A percentile compares a stretch with the other conserved stretches of the same genome.
phyloP scores from a whole-genome alignment of 2,797 vertebrate species.

The Lindbergichthys nudifrons region DNA sequence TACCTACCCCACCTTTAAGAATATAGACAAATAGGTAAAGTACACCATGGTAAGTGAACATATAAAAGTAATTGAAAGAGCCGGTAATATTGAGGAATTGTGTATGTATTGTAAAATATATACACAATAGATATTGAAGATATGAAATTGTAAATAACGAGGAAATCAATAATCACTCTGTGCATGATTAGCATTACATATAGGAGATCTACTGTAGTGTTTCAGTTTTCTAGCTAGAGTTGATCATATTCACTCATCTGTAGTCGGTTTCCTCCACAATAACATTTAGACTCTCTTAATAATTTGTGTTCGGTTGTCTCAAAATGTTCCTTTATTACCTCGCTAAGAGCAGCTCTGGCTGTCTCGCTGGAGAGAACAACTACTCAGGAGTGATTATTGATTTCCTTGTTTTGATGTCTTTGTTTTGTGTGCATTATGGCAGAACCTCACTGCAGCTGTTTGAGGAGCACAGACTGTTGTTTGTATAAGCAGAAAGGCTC shows the following conservation, averaged over 20 bases:
- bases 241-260: not conserved
- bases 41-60: too few relatives aligned
- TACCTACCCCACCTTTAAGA: too few relatives aligned
- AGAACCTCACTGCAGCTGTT: constrained; percentile 41
- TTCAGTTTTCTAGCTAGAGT: constrained; percentile 4
- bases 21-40: too few relatives aligned
- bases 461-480: constrained; percentile 50
- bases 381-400: constrained; percentile 46
- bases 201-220: constrained; percentile 16
- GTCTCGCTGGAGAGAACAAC: constrained; percentile 42
- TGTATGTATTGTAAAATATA: too few relatives aligned
- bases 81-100: too few relatives aligned
- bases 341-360: not conserved
- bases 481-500: constrained; percentile 40
- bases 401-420: constrained; percentile 54
- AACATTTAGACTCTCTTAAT: constrained; percentile 5
- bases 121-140: too few relatives aligned
- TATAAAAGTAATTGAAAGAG: too few relatives aligned
- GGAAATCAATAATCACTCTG: too few relatives aligned
- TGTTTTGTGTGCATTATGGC: constrained; percentile 42
- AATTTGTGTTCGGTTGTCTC: constrained; percentile 12
- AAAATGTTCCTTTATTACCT: not conserved
- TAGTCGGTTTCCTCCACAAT: not conserved
- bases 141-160: constrained; percentile 14
- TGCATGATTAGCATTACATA: constrained; percentile 14